Evolutionary conservation across 2,113 vertebrate species (phyloP).

Genomic region (Maylandia zebra): DNA sequence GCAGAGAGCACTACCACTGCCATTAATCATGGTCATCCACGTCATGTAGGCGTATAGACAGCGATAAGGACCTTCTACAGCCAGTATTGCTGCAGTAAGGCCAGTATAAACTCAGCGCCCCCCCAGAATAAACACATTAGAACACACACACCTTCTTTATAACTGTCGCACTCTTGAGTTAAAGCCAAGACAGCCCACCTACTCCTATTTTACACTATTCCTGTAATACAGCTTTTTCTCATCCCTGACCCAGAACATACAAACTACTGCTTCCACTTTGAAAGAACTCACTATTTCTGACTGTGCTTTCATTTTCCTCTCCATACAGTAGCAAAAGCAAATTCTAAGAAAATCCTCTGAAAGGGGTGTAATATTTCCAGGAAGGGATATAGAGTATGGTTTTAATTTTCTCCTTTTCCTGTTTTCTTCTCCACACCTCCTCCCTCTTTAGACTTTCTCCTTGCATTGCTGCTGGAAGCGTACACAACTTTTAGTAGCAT

Average conservation of each 20-base stretch:
- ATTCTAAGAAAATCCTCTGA: conserved; percentile 20
- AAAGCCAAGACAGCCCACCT: neutral
- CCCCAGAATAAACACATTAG: conserved; percentile 46
- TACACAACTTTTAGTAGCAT: neutral
- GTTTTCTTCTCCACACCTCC: neutral
- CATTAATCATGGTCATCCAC: conserved; percentile 13
- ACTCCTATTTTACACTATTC: neutral
- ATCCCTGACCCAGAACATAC: conserved; percentile 8
- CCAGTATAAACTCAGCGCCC: conserved; percentile 28
- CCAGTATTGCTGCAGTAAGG: neutral
- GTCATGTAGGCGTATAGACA: neutral
- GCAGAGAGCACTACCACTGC: neutral
- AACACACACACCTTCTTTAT: neutral
- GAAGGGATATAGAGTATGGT: conserved; percentile 38
- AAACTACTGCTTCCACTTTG: neutral
- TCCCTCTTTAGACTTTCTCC: neutral
- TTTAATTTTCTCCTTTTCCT: conserved; percentile 54
- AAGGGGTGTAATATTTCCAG: conserved; percentile 21
- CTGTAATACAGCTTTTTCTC: neutral
- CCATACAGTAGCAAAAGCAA: neutral
- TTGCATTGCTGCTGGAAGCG: neutral
- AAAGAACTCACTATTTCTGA: conserved; percentile 32
- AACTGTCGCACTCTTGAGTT: neutral
- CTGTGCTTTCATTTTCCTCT: conserved; percentile 31
- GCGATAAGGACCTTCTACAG: conserved; percentile 42